Evolutionary conservation across 2,888 invertebrate species (phyloP).

Genomic region (Cephus pygmeus): DNA sequence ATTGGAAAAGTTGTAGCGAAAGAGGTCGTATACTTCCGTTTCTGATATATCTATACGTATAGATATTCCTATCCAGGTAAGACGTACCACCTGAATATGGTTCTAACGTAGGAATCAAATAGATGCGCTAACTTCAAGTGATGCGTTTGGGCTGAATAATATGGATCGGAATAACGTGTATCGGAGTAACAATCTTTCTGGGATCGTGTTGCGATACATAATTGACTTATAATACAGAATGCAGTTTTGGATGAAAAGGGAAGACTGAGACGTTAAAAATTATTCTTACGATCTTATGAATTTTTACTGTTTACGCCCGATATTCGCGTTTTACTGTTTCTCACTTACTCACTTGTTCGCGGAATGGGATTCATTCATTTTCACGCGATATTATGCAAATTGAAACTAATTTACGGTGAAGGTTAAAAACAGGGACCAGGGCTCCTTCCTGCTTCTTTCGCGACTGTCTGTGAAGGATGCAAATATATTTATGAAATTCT

Average conservation of each 20-base stretch:
- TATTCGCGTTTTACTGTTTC: neutral
- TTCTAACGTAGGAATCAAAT: too few species aligned
- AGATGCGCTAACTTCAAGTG: too few species aligned
- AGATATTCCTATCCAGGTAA: too few species aligned
- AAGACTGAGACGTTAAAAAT: neutral
- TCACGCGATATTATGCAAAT: slow-evolving; percentile 39
- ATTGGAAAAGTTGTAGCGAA: too few species aligned
- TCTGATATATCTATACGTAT: neutral
- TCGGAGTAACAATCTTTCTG: too few species aligned
- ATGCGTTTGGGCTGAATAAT: too few species aligned
- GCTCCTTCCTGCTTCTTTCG: neutral
- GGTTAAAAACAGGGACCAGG: slow-evolving; percentile 29
- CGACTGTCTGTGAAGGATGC: slow-evolving; percentile 26
- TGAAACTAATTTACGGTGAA: slow-evolving; percentile 31
- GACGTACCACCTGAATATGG: too few species aligned
- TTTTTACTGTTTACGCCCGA: neutral
- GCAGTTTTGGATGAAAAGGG: too few species aligned
- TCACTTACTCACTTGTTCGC: neutral
- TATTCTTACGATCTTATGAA: neutral
- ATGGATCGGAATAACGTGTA: too few species aligned
- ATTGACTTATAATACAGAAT: too few species aligned
- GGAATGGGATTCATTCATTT: slow-evolving; percentile 30
- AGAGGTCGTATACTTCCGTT: neutral
- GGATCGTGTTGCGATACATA: too few species aligned
- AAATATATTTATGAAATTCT: slow-evolving; percentile 38